Evolutionary conservation across 2,888 invertebrate species (phyloP).

Genomic region (Dasysyrphus albostriatus): DNA sequence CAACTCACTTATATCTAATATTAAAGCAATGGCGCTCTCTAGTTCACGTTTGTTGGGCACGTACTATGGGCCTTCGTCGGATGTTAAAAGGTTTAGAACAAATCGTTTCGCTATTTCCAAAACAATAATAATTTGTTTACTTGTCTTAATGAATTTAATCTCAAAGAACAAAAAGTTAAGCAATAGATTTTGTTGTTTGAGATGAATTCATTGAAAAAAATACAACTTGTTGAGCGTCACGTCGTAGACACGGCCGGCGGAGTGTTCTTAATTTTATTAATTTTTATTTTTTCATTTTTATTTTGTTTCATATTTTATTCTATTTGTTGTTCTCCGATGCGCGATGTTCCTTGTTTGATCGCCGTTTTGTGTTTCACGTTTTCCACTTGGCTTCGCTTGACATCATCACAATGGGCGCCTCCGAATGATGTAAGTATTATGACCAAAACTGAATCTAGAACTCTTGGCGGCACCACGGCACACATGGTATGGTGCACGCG

Average conservation of each 20-base stretch:
- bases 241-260: neutral
- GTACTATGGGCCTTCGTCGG: constrained; percentile 70
- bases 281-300: constrained; percentile 30
- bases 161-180: neutral
- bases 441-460: constrained; percentile 28
- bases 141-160: neutral
- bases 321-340: constrained; percentile 40
- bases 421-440: constrained; percentile 70
- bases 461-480: neutral
- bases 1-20: constrained; percentile 25
- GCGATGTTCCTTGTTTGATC: constrained; percentile 8
- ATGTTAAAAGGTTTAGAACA: constrained; percentile 56
- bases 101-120: constrained; percentile 30
- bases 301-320: constrained; percentile 52
- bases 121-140: constrained; percentile 1
- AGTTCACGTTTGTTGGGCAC: constrained; percentile 58
- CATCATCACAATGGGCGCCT: constrained; percentile 73
- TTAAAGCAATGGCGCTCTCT: constrained; percentile 47
- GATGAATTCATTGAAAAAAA: constrained; percentile 22
- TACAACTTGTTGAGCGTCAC: neutral
- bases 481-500: constrained; percentile 42
- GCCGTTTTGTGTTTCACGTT: constrained; percentile 51
- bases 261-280: constrained; percentile 18
- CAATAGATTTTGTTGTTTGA: constrained; percentile 5
- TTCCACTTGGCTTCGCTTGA: constrained; percentile 74